Evolutionary conservation across 2,113 vertebrate species (phyloP), one percentile per base, ranked within the genome.

Genomic region (Antigone vipio): DNA sequence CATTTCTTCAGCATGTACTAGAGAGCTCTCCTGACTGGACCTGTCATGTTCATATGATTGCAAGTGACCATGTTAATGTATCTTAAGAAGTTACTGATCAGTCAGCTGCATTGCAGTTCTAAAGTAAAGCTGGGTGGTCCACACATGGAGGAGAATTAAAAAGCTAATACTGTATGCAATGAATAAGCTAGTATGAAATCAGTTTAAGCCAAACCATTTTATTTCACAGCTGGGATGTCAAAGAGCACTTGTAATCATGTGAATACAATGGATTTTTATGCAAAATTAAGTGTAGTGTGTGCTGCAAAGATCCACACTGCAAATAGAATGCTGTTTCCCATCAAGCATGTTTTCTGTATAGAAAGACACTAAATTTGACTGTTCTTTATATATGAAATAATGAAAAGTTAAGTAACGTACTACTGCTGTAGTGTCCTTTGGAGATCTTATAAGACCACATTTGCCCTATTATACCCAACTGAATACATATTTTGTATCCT

Each of bases 21-120:
- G 62, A 92, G 58, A 97, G 50, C 30, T 94, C 80, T 93, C 17
- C 24, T 72, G 27, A 52, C 60, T 88, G 52, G 52, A 53, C 72
- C 52, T 76, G 40, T 55, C 63, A 35, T n/a, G n/a, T 93, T 95
- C 56, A 5, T 85, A 59, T 77, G 84, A 87, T 77, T 91, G 42
- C 77, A 75, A 78, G n/a, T 50, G 88, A 77, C 87, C 77, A 42
- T 73, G 16, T 67, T 87, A 81, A 85, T 63, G 13, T 55, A 29
- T 82, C 53, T 92, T 75, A 87, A 94, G 68, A 89, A 92, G 44
- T 74, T 94, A 77, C 35, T 92, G 47, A 86, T 34, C 44, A 92
- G 81, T 89, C 66, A 72, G 7, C n/a, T 82, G 44, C 15, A 21
- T 85, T 89, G 52, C 35, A 56, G 19, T 88, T 88, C 63, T 96